A percentile compares a stretch with the other conserved stretches of the same genome.
phyloP scores from a whole-genome alignment of 2,797 vertebrate species.

The Hyperoplus lanceolatus region DNA sequence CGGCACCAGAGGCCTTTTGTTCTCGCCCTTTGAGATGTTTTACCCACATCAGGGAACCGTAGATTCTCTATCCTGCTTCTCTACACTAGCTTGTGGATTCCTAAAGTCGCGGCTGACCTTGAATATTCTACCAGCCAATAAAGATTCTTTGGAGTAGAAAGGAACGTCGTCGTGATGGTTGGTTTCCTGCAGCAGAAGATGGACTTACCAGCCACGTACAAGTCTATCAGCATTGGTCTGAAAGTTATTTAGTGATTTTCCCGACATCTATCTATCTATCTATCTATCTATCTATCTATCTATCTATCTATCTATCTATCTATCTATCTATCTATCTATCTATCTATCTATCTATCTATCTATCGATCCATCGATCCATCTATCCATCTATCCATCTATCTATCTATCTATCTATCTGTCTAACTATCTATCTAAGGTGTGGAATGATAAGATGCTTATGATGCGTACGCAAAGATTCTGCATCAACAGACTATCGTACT shows the following conservation, averaged over 20 bases:
- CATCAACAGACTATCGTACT: too few relatives aligned
- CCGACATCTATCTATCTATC: not conserved
- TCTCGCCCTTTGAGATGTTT: constrained; percentile 9
- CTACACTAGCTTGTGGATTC: constrained; percentile 36
- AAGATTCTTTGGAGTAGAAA: constrained; percentile 43
- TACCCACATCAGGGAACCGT: not conserved
- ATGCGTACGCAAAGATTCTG: too few relatives aligned
- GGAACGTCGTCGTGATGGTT: constrained; percentile 54
- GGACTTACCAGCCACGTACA: constrained; percentile 63
- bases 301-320: too few relatives aligned
- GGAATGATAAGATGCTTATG: too few relatives aligned
- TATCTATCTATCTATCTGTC: too few relatives aligned
- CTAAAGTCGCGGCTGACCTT: constrained; percentile 44
- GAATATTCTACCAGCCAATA: constrained; percentile 64
- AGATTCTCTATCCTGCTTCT: constrained; percentile 28
- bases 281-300: too few relatives aligned
- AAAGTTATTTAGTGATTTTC: constrained; percentile 52
- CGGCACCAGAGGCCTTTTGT: constrained; percentile 24
- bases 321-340: too few relatives aligned
- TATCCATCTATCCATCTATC: too few relatives aligned
- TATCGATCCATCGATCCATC: too few relatives aligned
- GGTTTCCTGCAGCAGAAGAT: constrained; percentile 67
- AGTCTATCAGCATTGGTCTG: constrained; percentile 57
- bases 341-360: too few relatives aligned
- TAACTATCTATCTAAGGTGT: too few relatives aligned